Evolutionary conservation across 2,113 vertebrate genomes (phyloP).

Genomic region (Zapus hudsonius): DNA sequence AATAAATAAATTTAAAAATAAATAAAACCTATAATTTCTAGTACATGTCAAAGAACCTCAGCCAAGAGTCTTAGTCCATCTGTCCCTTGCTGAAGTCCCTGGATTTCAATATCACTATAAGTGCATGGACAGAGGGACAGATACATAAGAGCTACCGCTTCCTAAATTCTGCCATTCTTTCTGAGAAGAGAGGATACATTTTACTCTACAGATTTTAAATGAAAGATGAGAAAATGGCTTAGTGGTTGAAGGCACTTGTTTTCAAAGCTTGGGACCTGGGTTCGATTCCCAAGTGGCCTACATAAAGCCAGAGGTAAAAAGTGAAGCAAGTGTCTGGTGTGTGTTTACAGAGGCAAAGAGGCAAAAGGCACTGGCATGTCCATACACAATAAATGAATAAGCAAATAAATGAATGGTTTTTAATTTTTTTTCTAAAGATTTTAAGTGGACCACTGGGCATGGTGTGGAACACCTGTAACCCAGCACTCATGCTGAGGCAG

Average conservation of each 20-base stretch:
- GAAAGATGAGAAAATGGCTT: too few species aligned
- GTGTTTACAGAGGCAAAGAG: too few species aligned
- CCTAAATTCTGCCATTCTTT: background rate
- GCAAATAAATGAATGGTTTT: too few species aligned
- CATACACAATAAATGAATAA: too few species aligned
- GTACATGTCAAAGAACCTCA: background rate
- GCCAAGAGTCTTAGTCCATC: background rate
- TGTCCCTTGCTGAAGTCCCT: background rate
- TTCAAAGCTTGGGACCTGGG: background rate
- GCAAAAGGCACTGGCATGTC: too few species aligned
- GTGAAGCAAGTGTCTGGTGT: too few species aligned
- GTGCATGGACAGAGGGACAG: background rate
- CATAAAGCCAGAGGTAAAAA: too few species aligned
- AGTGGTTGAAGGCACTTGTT: background rate
- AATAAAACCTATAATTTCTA: background rate
- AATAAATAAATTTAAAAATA: too few species aligned
- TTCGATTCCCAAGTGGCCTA: background rate
- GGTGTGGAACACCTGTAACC: too few species aligned
- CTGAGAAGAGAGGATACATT: background rate
- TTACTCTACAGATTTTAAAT: background rate
- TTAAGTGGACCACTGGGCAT: too few species aligned
- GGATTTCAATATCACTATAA: background rate
- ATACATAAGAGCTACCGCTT: background rate
- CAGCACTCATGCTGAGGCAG: background rate
- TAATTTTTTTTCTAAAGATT: too few species aligned